Evolutionary conservation across 2,888 invertebrate species (phyloP).

Genomic region (Kryphioiulus occultus): DNA sequence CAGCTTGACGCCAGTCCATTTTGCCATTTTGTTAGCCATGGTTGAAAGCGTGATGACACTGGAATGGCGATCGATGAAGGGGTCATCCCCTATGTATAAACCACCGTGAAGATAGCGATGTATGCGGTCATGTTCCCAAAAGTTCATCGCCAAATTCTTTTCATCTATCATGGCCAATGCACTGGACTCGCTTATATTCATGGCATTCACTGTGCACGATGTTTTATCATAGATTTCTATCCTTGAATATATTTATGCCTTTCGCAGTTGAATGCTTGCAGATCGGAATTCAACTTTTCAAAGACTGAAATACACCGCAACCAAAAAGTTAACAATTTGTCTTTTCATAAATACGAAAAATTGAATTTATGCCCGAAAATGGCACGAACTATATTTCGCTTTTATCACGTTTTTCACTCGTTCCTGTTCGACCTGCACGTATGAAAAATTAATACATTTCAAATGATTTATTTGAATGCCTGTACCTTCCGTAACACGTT

Average conservation of each 20-base stretch:
- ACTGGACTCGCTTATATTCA: neutral
- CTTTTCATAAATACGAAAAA: neutral
- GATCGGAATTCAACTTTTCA: neutral
- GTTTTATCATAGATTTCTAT: constrained; percentile 16
- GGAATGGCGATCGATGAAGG: constrained; percentile 23
- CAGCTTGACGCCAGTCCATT: neutral
- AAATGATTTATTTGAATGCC: too few species aligned
- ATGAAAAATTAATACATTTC: neutral
- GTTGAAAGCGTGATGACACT: neutral
- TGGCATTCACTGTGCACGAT: neutral
- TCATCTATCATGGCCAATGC: neutral
- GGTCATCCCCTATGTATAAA: neutral
- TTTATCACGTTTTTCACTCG: too few species aligned
- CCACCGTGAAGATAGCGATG: neutral
- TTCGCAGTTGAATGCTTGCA: neutral
- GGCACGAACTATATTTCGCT: neutral
- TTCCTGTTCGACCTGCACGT: neutral
- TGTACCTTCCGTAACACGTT: too few species aligned
- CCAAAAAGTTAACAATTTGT: neutral
- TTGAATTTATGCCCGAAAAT: neutral
- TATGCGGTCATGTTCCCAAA: neutral
- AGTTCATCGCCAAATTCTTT: neutral
- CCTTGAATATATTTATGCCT: neutral
- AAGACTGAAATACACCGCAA: neutral
- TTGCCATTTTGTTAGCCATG: neutral